Conservation (phyloP, 1,140 invertebrate genomes). For the Forficula auricularia region DNA sequence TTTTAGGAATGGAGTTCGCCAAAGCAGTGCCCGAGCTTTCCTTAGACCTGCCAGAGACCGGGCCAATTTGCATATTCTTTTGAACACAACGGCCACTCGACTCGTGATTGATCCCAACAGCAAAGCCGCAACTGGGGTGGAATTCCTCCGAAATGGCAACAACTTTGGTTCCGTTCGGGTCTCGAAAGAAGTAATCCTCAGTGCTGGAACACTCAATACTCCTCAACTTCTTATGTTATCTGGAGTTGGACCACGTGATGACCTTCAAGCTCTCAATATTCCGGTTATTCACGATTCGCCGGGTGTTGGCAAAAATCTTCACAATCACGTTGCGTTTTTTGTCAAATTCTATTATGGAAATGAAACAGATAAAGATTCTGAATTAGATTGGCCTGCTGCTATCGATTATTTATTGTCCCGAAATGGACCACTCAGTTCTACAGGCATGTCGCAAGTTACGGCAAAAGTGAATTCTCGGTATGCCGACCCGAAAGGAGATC, state of each 20-base stretch:
- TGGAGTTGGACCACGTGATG: slow-evolving; percentile 46
- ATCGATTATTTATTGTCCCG: slow-evolving; percentile 38
- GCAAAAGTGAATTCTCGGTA: slow-evolving; percentile 24
- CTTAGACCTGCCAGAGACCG: slow-evolving; percentile 36
- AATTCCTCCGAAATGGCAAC: slow-evolving; percentile 27
- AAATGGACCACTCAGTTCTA: slow-evolving; percentile 39
- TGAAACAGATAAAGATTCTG: slow-evolving; percentile 32
- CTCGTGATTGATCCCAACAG: slow-evolving; percentile 18
- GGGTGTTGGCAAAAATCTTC: slow-evolving; percentile 57
- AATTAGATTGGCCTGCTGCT: slow-evolving; percentile 39
- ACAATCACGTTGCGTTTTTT: slow-evolving; percentile 47
- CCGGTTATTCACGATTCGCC: slow-evolving; percentile 38
- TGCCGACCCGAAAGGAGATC: slow-evolving; percentile 30
- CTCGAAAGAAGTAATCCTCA: slow-evolving; percentile 39
- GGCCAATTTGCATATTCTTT: slow-evolving; percentile 46
- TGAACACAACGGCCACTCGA: slow-evolving; percentile 44
- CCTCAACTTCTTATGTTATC: slow-evolving; percentile 49
- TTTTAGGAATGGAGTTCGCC: slow-evolving; percentile 43
- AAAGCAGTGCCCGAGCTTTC: slow-evolving; percentile 44
- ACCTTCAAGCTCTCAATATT: slow-evolving; percentile 29
- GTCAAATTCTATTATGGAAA: slow-evolving; percentile 24
- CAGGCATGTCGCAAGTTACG: slow-evolving; percentile 34
- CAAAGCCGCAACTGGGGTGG: slow-evolving; percentile 22
- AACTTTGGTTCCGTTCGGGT: slow-evolving; percentile 9
- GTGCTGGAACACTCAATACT: slow-evolving; percentile 40